These are phyloP conservation scores for Rhinopithecus roxellana DNA, from an alignment of 2,113 vertebrate species.

Conservation along the genomic window DNA sequence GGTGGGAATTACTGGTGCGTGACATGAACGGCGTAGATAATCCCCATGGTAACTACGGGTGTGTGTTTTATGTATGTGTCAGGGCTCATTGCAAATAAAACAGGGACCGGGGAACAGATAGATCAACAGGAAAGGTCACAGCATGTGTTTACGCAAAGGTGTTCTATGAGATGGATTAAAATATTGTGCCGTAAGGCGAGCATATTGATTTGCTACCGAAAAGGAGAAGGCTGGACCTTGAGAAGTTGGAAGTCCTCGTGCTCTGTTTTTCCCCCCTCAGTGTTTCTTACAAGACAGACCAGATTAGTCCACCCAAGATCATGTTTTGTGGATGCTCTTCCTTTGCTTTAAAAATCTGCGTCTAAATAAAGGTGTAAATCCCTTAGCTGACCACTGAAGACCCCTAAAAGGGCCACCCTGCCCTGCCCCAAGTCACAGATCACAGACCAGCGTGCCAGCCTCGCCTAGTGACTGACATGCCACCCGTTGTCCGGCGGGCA, in stretches of 20 bases:
- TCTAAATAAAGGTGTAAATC: background rate
- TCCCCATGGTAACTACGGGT: slow-evolving; percentile 36
- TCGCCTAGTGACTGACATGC: fast-evolving
- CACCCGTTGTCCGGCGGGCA: fast-evolving
- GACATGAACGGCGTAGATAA: background rate
- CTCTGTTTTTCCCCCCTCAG: fast-evolving
- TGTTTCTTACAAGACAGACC: background rate
- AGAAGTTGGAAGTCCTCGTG: background rate
- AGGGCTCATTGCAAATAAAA: background rate
- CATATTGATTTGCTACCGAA: background rate
- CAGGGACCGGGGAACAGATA: background rate
- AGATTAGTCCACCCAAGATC: fast-evolving
- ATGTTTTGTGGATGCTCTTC: background rate
- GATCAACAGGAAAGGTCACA: background rate
- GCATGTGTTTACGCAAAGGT: background rate
- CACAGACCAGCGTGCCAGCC: fast-evolving
- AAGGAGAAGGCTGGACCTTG: background rate
- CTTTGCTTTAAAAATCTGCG: background rate
- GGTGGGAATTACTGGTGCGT: background rate
- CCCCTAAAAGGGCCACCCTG: too few relatives aligned
- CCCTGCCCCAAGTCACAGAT: background rate
- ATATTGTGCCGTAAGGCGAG: background rate
- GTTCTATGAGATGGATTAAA: background rate
- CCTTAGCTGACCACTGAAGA: background rate
- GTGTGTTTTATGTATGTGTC: background rate